Evolutionary conservation across 2,113 vertebrate genomes (phyloP).

Genomic region (Chaenocephalus aceratus): DNA sequence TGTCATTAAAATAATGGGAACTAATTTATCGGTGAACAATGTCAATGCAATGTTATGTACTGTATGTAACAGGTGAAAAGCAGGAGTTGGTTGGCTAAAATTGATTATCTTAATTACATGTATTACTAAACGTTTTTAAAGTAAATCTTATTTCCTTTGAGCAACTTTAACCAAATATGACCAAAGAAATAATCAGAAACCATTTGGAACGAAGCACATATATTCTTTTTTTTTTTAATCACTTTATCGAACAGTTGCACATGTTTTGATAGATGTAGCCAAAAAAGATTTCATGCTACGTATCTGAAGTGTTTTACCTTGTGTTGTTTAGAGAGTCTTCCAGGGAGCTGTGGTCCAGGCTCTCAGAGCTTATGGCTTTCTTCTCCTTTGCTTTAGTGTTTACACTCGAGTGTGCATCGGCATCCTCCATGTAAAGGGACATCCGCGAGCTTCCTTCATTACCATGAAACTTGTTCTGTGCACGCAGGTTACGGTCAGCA

Average conservation of each 20-base stretch:
- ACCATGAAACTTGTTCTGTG: slow-evolving; percentile 76
- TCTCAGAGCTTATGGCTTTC: slow-evolving; percentile 86
- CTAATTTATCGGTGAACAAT: background rate
- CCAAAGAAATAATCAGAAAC: too few species aligned
- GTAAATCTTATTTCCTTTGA: background rate
- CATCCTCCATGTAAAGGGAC: slow-evolving; percentile 18
- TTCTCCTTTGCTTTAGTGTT: slow-evolving; percentile 50
- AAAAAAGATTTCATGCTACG: background rate
- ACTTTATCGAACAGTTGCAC: background rate
- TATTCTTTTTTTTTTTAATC: too few species aligned
- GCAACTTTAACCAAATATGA: background rate
- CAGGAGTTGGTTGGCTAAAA: background rate
- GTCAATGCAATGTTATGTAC: background rate
- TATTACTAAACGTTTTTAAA: background rate
- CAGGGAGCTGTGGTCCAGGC: slow-evolving; percentile 86
- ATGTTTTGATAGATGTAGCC: background rate
- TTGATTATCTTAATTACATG: background rate
- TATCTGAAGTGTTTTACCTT: slow-evolving; percentile 78
- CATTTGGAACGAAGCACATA: too few species aligned
- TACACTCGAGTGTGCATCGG: background rate
- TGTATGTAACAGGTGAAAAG: background rate
- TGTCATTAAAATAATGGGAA: background rate
- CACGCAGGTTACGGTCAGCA: slow-evolving; percentile 85
- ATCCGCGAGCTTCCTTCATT: slow-evolving; percentile 69
- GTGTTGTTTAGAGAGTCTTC: slow-evolving; percentile 84